Evolutionary conservation across 1,140 invertebrate species (phyloP).

Genomic region (Armadillidium nasatum): DNA sequence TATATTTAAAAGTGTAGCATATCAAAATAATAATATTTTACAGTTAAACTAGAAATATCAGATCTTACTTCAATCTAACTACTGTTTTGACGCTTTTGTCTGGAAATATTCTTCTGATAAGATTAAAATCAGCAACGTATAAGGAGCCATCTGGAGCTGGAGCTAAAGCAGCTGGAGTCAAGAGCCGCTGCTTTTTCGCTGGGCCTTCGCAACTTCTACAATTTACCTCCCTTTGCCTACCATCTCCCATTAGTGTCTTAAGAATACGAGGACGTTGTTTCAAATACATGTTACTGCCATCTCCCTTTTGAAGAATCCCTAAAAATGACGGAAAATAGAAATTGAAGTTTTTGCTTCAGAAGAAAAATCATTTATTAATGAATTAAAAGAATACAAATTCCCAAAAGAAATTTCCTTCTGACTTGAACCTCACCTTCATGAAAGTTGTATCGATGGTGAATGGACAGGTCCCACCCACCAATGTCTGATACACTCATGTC

Average conservation of each 20-base stretch:
- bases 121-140: constrained; percentile 93
- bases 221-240: constrained; percentile 76
- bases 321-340: constrained; percentile 43
- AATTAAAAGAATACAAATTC: no score
- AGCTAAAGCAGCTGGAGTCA: constrained; percentile 86
- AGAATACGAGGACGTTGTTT: constrained; percentile 89
- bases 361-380: no score
- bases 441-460: constrained; percentile 96
- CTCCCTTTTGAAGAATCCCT: constrained; percentile 93
- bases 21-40: background rate
- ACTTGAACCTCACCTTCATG: constrained; percentile 68
- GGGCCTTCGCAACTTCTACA: constrained; percentile 77
- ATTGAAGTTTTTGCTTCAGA: background rate
- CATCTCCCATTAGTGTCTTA: constrained; percentile 86
- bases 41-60: background rate
- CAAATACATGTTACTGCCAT: constrained; percentile 92
- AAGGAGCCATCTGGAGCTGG: constrained; percentile 87
- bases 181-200: constrained; percentile 71
- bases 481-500: constrained; percentile 93
- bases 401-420: no score
- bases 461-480: constrained; percentile 93
- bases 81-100: constrained; percentile 82
- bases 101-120: constrained; percentile 81
- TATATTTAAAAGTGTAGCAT: background rate
- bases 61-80: constrained; percentile 77